Base-by-base conservation (phyloP, 2,888 invertebrate species). In the Leptarthrus brevirostris region DNA sequence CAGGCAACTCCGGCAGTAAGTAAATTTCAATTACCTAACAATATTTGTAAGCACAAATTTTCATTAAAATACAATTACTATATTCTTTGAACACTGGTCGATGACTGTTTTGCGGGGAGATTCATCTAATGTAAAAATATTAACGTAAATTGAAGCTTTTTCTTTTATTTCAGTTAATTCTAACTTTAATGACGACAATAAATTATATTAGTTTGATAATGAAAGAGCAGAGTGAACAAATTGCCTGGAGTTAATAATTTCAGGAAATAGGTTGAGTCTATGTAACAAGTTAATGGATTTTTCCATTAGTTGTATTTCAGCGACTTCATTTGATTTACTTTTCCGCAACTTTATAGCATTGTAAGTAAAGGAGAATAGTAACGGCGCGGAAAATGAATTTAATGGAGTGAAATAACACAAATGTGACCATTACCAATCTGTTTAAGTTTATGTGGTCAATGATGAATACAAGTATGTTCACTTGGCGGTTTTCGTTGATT, bases 141-240 rank as follows among this genome's bases (percentile, higher is more conserved):
- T 40, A 40, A 40, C 10, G 40, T 40, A 40, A n/a, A 40, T 40
- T 40, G n/a, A 12, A 40, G 40, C 40, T 12, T 40, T 40, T 40
- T 40, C n/a, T n/a, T 40, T 40, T 40, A 40, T 12, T 12, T 40
- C 18, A 36, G 58, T 18, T 36, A 58, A 58, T 58, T 58, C 36
- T 58, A 10, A 34, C 58, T 20, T 36, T 58, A 58, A 58, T 36
- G 34, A 26, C 58, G 36, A 34, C 20, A 58, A 58, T 58, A 58
- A 58, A 58, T 58, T 58, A 18, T 58, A 36, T 58, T 58, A 58
- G 36, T 58, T 58, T 58, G 58, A 58, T 58, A 58, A 58, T 58
- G 58, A 58, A 58, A 58, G 20, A 58, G 36, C 36, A 1, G 56
- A 58, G n/a, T 20, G 16, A 58, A 58, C 18, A 20, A 58, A 58